These are phyloP conservation scores for Cirrhinus molitorella DNA, from an alignment of 2,797 vertebrate genomes.

Conservation along the genomic window DNA sequence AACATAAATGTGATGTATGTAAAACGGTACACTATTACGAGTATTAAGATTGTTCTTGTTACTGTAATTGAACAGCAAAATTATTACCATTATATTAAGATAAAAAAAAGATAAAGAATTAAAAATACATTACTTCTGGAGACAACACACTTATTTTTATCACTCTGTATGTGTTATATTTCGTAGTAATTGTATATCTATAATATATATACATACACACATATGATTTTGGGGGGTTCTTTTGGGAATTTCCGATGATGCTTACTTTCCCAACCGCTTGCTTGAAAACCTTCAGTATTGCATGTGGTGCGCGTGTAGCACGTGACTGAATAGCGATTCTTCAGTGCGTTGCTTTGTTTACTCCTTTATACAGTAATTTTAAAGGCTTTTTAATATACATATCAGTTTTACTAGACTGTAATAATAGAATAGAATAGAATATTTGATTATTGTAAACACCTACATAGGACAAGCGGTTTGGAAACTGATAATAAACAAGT, in stretches of 20 bases:
- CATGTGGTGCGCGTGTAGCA: conserved; percentile 6
- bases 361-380: neutral
- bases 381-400: no score
- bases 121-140: neutral
- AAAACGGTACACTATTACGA: neutral
- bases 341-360: neutral
- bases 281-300: neutral
- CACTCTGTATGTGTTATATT: neutral
- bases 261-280: neutral
- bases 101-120: no score
- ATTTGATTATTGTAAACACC: neutral
- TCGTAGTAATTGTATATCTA: neutral
- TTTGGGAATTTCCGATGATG: conserved; percentile 37
- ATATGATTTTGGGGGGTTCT: neutral
- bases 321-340: neutral
- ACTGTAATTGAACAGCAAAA: neutral
- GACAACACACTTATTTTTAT: neutral
- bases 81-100: neutral
- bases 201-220: neutral
- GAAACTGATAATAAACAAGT: neutral
- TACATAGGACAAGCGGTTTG: neutral
- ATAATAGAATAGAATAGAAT: neutral
- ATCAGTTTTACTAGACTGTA: neutral
- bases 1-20: neutral
- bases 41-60: neutral